A percentile compares a stretch with the other conserved stretches of the same genome.
Conservation (phyloP, 2,113 vertebrate species). For the Drymodes brunneopygia region DNA sequence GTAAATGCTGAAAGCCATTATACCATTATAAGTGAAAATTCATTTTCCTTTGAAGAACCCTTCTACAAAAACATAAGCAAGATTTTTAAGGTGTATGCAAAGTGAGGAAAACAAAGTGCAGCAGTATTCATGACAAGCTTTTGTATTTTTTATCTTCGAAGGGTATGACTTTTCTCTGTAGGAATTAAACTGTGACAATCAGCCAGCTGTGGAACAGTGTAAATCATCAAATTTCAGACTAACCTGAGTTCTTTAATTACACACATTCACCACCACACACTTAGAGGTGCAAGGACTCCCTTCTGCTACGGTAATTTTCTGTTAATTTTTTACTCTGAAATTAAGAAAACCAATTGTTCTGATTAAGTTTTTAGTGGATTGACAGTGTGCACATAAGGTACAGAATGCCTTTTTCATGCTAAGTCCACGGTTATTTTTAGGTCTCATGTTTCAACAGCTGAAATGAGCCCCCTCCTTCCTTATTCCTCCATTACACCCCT, state of each 20-base stretch:
- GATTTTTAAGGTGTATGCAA: not conserved
- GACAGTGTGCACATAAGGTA: not conserved
- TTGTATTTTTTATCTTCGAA: too few species aligned
- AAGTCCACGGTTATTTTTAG: not conserved
- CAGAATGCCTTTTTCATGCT: not conserved
- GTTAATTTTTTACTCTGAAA: not conserved
- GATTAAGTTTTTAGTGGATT: not conserved
- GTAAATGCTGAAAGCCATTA: not conserved
- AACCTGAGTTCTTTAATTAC: not conserved
- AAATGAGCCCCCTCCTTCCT: not conserved
- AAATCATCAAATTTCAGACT: not conserved
- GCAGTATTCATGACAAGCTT: not conserved
- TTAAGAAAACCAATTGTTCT: not conserved
- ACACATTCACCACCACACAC: not conserved
- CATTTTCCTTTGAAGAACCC: not conserved
- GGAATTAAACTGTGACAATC: not conserved
- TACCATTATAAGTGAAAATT: not conserved
- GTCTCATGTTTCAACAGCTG: not conserved
- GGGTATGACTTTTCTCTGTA: not conserved
- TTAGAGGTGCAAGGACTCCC: not conserved
- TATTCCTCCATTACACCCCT: not conserved
- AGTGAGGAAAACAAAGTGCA: not conserved
- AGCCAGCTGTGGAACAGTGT: not conserved
- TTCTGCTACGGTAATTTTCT: not conserved
- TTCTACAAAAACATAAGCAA: not conserved